Evolutionary conservation across 30 jellyfish, hydroid and myxozoan genomes (phyloP).

Genomic region (Aurelia sp.): DNA sequence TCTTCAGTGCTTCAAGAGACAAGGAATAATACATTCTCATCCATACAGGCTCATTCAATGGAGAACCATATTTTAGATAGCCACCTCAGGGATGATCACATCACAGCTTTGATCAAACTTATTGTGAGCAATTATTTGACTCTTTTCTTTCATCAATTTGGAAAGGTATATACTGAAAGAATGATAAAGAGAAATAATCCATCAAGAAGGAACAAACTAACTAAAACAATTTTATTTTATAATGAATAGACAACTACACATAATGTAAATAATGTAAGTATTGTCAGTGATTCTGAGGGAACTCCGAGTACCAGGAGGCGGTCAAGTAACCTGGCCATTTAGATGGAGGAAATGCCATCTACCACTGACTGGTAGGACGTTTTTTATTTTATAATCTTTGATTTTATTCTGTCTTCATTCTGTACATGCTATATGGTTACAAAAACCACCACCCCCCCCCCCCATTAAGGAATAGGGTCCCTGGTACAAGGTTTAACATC

Average conservation of each 20-base stretch:
- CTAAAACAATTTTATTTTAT: constrained; percentile 1
- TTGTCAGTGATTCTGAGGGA: not conserved
- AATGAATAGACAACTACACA: constrained; percentile 2
- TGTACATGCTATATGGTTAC: too few species aligned
- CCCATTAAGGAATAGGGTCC: too few species aligned
- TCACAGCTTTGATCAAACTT: constrained; percentile 21
- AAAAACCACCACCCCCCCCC: too few species aligned
- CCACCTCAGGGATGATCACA: constrained; percentile 33
- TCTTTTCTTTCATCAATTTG: constrained; percentile 4
- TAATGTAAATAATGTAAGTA: not conserved
- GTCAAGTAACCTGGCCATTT: constrained; percentile 7
- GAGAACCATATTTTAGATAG: constrained; percentile 12
- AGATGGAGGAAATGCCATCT: constrained; percentile 16
- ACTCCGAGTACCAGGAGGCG: constrained; percentile 19
- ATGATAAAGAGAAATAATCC: constrained; percentile 3
- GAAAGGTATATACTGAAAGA: not conserved
- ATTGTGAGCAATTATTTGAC: not conserved
- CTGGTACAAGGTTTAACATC: too few species aligned
- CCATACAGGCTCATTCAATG: constrained; percentile 19
- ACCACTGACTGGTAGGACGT: not conserved
- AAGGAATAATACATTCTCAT: constrained; percentile 6
- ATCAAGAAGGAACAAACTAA: not conserved
- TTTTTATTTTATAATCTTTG: not conserved
- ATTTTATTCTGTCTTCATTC: too few species aligned
- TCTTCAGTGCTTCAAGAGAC: constrained; percentile 3